A percentile compares a stretch with the other conserved stretches of the same genome.
These are phyloP conservation scores for Trididemnum nubilum DNA, from an alignment of 23 tunicate genomes.

Conservation along the genomic window DNA sequence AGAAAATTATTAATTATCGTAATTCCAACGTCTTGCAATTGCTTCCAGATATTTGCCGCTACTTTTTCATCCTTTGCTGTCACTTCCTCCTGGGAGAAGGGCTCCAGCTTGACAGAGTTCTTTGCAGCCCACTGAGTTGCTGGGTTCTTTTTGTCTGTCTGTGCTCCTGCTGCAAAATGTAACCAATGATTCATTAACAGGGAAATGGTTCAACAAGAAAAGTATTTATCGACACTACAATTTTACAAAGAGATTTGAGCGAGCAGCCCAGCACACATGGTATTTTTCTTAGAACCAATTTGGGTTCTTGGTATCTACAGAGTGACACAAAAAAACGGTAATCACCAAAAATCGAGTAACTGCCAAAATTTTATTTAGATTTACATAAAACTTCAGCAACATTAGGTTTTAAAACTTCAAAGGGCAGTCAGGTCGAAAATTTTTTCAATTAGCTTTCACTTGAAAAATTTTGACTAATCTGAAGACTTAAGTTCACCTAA, in stretches of 20 bases:
- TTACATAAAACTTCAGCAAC: no score
- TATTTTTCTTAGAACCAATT: no score
- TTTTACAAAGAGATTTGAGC: neutral
- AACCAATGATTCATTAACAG: neutral
- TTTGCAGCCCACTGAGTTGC: conserved; percentile 38
- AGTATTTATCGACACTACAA: neutral
- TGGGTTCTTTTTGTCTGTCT: neutral
- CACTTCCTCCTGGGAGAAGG: conserved; percentile 16
- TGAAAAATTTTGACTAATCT: no score
- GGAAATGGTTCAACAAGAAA: neutral
- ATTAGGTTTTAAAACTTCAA: no score
- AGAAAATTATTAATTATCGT: conserved; percentile 43
- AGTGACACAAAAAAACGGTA: no score
- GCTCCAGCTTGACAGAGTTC: conserved; percentile 49
- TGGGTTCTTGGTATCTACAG: no score
- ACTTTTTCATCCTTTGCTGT: conserved; percentile 18
- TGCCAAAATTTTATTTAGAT: no score
- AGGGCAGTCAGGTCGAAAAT: no score
- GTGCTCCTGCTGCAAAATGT: neutral
- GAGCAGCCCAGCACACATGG: neutral
- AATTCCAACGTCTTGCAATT: conserved; percentile 29
- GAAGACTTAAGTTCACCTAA: no score
- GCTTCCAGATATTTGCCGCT: conserved; percentile 28
- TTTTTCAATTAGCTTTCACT: no score
- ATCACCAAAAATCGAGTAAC: no score